These are phyloP conservation scores for Lepidocyrtoides sp. DNA, from an alignment of 2,888 invertebrate genomes.

Conservation along the genomic window DNA sequence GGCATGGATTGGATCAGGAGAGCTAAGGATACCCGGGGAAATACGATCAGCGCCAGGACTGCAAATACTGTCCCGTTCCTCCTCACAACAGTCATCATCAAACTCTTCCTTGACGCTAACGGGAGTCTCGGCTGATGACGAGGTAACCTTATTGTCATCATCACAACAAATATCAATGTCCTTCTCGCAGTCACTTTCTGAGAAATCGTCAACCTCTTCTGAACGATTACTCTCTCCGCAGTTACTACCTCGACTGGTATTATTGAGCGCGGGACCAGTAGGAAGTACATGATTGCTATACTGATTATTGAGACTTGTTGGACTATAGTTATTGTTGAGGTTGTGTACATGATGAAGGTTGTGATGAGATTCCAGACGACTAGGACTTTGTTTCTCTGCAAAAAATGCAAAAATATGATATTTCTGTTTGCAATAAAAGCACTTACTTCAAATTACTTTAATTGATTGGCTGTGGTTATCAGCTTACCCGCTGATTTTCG, in stretches of 20 bases:
- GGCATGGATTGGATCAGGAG: constrained; percentile 59
- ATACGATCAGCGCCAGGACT: constrained; percentile 82
- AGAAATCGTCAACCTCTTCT: constrained; percentile 84
- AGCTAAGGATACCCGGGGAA: constrained; percentile 79
- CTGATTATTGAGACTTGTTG: constrained; percentile 72
- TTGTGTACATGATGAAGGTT: constrained; percentile 77
- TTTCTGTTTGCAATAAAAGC: background rate
- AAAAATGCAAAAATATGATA: background rate
- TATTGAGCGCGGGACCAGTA: constrained; percentile 39
- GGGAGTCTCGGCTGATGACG: constrained; percentile 85
- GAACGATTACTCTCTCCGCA: constrained; percentile 73
- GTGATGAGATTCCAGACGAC: constrained; percentile 72
- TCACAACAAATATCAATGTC: constrained; percentile 86
- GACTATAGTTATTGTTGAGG: constrained; percentile 80
- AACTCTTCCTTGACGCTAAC: constrained; percentile 84
- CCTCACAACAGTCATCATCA: constrained; percentile 83
- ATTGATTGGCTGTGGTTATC: background rate
- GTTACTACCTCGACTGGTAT: constrained; percentile 52
- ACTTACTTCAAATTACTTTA: background rate
- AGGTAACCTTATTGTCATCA: constrained; percentile 85
- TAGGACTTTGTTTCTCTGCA: constrained; percentile 77
- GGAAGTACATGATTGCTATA: constrained; percentile 56
- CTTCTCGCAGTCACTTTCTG: constrained; percentile 85
- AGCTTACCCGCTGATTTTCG: constrained; percentile 84
- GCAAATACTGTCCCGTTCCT: constrained; percentile 82